These are phyloP conservation scores for Drosophila imparisetae DNA, from an alignment of 2,888 invertebrate species.

Conservation along the genomic window DNA sequence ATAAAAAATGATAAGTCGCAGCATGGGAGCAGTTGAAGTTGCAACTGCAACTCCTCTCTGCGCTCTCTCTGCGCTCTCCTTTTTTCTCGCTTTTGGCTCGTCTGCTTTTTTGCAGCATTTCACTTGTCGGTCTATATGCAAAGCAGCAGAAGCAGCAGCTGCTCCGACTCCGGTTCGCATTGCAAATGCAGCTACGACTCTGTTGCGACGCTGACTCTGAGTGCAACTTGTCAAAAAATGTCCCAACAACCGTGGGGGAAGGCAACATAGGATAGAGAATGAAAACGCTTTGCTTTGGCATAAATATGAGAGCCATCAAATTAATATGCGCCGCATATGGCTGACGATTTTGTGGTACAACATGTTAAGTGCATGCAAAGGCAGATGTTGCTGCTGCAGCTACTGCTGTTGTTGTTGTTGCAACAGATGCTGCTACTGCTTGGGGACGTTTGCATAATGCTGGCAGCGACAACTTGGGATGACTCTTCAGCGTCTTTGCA, in stretches of 20 bases:
- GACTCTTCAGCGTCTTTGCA: conserved; percentile 65
- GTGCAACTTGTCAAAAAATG: conserved; percentile 81
- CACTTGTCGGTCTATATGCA: conserved; percentile 72
- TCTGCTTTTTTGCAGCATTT: conserved; percentile 53
- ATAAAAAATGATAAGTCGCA: conserved; percentile 36
- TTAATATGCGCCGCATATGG: conserved; percentile 81
- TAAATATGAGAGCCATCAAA: conserved; percentile 82
- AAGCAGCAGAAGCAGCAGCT: conserved; percentile 67
- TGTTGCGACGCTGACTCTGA: conserved; percentile 51
- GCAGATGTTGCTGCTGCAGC: conserved; percentile 45
- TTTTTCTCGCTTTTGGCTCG: conserved; percentile 33
- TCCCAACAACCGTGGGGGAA: conserved; percentile 32
- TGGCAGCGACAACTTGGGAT: conserved; percentile 45
- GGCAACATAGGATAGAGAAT: conserved; percentile 33
- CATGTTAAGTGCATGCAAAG: conserved; percentile 78
- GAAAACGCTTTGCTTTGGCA: conserved; percentile 76
- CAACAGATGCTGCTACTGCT: conserved; percentile 19
- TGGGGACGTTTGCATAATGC: conserved; percentile 69
- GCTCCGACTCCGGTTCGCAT: conserved; percentile 57
- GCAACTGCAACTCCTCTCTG: conserved; percentile 40
- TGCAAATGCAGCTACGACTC: conserved; percentile 60
- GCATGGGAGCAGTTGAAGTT: conserved; percentile 41
- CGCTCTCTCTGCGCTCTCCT: conserved; percentile 36
- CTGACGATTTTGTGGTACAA: conserved; percentile 81
- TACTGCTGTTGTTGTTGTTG: conserved; percentile 1